Evolutionary conservation across 53 echinoderm and acorn worm species (phyloP).

Genomic region (Paelopatides confundens): DNA sequence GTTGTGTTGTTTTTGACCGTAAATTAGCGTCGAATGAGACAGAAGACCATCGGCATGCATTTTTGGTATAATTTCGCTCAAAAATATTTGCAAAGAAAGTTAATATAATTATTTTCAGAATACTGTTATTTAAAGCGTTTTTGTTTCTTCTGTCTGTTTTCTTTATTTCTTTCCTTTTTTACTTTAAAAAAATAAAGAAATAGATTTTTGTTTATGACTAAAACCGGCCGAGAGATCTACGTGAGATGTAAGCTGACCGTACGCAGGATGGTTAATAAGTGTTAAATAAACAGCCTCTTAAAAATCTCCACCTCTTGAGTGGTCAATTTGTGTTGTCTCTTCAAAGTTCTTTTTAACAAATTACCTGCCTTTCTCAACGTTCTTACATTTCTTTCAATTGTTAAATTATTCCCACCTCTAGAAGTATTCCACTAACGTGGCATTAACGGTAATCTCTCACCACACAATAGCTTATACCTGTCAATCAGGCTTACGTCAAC

Average conservation of each 20-base stretch:
- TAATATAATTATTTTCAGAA: no score
- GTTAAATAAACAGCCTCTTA: slow-evolving; percentile 13
- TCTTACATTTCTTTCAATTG: neutral
- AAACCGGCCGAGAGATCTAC: no score
- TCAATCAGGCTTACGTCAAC: slow-evolving; percentile 1
- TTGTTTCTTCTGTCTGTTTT: no score
- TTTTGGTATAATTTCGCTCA: neutral
- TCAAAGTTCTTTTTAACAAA: neutral
- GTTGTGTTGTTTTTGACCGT: neutral
- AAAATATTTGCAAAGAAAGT: no score
- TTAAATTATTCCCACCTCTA: slow-evolving; percentile 19
- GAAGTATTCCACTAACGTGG: neutral
- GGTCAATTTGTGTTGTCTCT: neutral
- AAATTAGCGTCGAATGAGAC: neutral
- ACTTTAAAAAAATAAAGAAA: no score
- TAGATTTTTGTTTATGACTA: no score
- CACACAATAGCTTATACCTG: neutral
- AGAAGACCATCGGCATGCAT: slow-evolving; percentile 26
- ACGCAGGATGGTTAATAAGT: neutral
- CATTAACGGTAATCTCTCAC: neutral
- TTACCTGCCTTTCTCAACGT: neutral
- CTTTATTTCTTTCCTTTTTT: no score
- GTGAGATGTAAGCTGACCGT: no score
- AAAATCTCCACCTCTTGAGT: neutral
- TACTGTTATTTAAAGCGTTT: no score